These are phyloP conservation scores for Diadromus collaris DNA, from an alignment of 2,888 invertebrate species.

Conservation along the genomic window DNA sequence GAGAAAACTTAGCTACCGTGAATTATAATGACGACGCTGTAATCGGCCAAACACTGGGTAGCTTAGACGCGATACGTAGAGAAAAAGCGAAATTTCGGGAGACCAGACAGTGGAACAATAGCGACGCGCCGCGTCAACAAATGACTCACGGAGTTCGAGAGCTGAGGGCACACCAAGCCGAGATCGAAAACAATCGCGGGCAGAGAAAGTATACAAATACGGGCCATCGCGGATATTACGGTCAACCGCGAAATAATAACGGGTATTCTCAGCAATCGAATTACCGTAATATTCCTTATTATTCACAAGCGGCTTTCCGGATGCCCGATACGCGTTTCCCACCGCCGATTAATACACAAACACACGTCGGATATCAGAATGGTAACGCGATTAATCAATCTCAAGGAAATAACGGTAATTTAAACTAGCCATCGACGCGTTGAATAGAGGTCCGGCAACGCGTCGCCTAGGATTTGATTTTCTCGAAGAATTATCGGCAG, in stretches of 20 bases:
- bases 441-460: constrained; percentile 17
- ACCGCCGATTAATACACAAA: constrained; percentile 8
- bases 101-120: neutral
- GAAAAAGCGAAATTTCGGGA: neutral
- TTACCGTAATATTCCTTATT: neutral
- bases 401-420: neutral
- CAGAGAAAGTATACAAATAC: neutral
- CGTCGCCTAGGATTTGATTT: neutral
- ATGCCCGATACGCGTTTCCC: constrained; percentile 22
- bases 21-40: constrained; percentile 19
- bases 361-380: too few species aligned
- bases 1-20: constrained; percentile 13
- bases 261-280: neutral
- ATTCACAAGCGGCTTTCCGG: neutral
- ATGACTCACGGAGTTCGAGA: neutral
- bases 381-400: neutral
- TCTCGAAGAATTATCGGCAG: neutral
- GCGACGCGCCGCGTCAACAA: neutral
- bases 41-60: neutral
- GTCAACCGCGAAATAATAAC: neutral
- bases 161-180: neutral
- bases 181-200: neutral
- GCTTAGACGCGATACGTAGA: constrained; percentile 11
- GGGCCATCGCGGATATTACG: neutral
- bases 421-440: constrained; percentile 10